phyloP scores from a whole-genome alignment of 2,797 vertebrate genomes.

The Gymnothorax reevesii region DNA sequence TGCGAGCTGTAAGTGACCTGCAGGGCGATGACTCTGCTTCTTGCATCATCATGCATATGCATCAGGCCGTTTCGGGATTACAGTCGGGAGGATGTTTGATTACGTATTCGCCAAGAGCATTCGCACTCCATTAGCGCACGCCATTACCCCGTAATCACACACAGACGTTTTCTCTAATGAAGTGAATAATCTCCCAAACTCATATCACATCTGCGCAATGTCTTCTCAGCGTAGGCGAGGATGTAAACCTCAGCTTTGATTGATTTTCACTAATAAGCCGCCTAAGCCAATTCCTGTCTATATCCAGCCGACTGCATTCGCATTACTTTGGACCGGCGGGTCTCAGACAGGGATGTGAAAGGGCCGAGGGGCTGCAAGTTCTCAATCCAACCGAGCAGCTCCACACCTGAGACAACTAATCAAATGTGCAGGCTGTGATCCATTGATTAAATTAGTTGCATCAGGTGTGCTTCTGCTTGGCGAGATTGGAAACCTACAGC shows the following conservation, averaged over 20 bases:
- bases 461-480: no score
- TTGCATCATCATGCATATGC: not conserved
- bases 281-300: not conserved
- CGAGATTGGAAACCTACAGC: no score
- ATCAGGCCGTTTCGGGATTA: not conserved
- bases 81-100: not conserved
- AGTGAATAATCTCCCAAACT: conserved; percentile 11
- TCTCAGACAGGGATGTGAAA: no score
- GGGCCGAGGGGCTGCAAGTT: no score
- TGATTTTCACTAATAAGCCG: not conserved
- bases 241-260: no score
- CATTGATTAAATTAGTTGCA: no score
- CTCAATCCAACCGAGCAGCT: no score
- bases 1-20: not conserved
- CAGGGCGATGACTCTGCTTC: no score
- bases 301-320: not conserved
- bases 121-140: not conserved
- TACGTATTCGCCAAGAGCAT: not conserved
- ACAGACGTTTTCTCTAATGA: not conserved
- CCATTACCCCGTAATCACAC: not conserved
- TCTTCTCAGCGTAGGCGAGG: no score
- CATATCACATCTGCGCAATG: conserved; percentile 3
- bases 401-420: no score
- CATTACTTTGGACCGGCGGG: no score
- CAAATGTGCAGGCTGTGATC: no score